Conservation (phyloP, 2,797 vertebrate genomes). For the Pseudochaenichthys georgianus region DNA sequence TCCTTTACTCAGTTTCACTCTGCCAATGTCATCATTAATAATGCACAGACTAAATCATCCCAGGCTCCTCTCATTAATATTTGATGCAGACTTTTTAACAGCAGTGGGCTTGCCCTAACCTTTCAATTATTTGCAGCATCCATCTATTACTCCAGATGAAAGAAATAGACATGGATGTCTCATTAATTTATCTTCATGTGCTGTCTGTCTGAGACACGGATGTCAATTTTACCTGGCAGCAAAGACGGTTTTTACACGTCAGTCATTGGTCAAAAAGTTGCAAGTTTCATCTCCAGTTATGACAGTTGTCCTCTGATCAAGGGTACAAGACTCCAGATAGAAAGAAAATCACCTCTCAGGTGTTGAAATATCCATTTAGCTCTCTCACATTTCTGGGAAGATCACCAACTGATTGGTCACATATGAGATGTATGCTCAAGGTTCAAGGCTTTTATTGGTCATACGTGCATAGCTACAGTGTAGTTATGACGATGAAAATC, state of each 20-base stretch:
- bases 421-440: not conserved
- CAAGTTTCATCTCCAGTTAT: constrained; percentile 18
- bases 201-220: constrained; percentile 35
- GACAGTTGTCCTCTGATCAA: constrained; percentile 30
- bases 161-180: constrained; percentile 40
- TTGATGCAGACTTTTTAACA: constrained; percentile 66
- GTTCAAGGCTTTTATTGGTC: too few species aligned
- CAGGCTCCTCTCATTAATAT: constrained; percentile 65
- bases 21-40: constrained; percentile 68
- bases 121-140: constrained; percentile 47
- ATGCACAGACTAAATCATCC: constrained; percentile 54
- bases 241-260: constrained; percentile 10
- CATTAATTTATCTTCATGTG: constrained; percentile 45
- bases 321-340: not conserved
- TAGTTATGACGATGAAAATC: too few species aligned
- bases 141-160: constrained; percentile 65
- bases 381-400: not conserved
- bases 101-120: constrained; percentile 61
- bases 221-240: constrained; percentile 26
- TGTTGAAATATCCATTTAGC: not conserved
- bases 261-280: constrained; percentile 12
- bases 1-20: constrained; percentile 66
- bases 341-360: not conserved
- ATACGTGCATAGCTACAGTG: too few species aligned
- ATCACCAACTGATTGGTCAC: not conserved